A percentile compares a stretch with the other conserved stretches of the same genome.
phyloP scores from a whole-genome alignment of 2,888 invertebrate genomes.

The Antitype chi region DNA sequence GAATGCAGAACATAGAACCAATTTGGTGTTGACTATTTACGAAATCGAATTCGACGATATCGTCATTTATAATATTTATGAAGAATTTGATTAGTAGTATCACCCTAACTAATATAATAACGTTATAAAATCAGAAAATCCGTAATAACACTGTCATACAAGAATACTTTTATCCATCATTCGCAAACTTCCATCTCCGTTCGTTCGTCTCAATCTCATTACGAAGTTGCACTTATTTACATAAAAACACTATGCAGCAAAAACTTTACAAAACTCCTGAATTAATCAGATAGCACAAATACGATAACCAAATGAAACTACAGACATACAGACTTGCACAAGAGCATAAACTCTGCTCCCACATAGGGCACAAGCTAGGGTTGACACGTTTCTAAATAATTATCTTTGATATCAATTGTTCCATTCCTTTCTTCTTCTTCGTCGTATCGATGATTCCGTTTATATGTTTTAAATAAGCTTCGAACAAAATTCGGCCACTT shows the following conservation, averaged over 20 bases:
- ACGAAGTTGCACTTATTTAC: conserved; percentile 34
- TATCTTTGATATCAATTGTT: not conserved
- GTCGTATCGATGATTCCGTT: too few species aligned
- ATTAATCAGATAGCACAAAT: conserved; percentile 65
- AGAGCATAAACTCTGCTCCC: conserved; percentile 56
- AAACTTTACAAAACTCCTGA: conserved; percentile 60
- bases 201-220: conserved; percentile 39
- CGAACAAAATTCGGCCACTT: too few species aligned
- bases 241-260: conserved; percentile 45
- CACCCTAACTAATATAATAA: too few species aligned
- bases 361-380: conserved; percentile 51
- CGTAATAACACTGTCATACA: not conserved
- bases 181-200: conserved; percentile 9
- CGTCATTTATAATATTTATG: too few species aligned
- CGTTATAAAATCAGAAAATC: not conserved
- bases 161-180: not conserved
- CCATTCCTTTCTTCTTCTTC: too few species aligned
- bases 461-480: too few species aligned
- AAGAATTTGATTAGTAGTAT: too few species aligned
- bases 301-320: conserved; percentile 65
- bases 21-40: not conserved
- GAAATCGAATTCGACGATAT: too few species aligned
- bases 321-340: conserved; percentile 61
- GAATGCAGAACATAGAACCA: not conserved
- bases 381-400: not conserved